phyloP scores from a whole-genome alignment of 2,797 vertebrate genomes.

The Thunnus albacares region DNA sequence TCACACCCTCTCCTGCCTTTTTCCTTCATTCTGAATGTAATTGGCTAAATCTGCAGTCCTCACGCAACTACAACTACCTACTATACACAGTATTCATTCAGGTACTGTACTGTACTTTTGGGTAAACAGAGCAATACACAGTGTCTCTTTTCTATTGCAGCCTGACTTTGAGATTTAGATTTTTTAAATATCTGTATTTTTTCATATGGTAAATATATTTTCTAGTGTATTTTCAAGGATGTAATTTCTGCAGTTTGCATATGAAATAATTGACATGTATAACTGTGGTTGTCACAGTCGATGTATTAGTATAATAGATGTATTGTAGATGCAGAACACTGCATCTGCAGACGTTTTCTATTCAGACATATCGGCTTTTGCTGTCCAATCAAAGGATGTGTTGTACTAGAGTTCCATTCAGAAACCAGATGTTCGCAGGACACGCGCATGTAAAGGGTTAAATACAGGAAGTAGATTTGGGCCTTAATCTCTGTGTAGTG shows the following conservation, averaged over 20 bases:
- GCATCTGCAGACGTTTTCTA: constrained; percentile 17
- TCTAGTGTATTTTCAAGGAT: neutral
- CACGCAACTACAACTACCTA: constrained; percentile 21
- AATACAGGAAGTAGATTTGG: constrained; percentile 64
- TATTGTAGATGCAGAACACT: constrained; percentile 12
- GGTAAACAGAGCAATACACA: neutral
- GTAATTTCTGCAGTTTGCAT: constrained; percentile 4
- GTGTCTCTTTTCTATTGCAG: neutral
- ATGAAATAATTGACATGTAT: neutral
- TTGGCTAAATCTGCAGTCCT: constrained; percentile 17
- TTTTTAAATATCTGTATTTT: neutral
- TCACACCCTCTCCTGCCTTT: constrained; percentile 10
- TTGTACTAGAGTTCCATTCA: constrained; percentile 30
- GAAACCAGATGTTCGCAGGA: constrained; percentile 55
- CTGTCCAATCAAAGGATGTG: constrained; percentile 42
- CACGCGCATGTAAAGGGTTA: constrained; percentile 44
- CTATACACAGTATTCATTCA: neutral
- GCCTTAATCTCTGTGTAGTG: constrained; percentile 57
- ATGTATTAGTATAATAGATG: neutral
- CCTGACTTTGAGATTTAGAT: neutral
- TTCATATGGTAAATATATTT: neutral
- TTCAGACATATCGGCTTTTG: constrained; percentile 6
- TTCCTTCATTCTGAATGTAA: constrained; percentile 13
- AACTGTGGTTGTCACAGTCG: constrained; percentile 18
- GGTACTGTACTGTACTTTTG: neutral